Evolutionary conservation across 2,888 invertebrate species (phyloP).

Genomic region (Lithophane ornitopus): DNA sequence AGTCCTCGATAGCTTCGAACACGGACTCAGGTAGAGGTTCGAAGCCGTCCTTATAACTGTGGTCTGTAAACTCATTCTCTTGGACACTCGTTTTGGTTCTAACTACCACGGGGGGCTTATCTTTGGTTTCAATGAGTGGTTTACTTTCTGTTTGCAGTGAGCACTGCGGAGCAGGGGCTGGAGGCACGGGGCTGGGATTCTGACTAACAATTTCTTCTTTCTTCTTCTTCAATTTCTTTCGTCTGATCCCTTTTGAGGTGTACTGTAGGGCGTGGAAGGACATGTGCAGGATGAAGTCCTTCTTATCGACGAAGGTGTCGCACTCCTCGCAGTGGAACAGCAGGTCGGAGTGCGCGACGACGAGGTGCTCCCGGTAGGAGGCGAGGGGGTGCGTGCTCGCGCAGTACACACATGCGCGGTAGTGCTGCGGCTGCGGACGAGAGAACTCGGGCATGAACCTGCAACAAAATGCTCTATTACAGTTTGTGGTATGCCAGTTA

Average conservation of each 20-base stretch:
- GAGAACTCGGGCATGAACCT: constrained; percentile 64
- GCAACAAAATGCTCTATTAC: constrained; percentile 71
- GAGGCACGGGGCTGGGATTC: neutral
- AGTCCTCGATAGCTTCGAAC: constrained; percentile 80
- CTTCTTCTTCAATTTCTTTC: constrained; percentile 24
- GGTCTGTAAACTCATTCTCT: constrained; percentile 76
- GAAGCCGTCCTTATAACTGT: constrained; percentile 76
- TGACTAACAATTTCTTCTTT: constrained; percentile 6
- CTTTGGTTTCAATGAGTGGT: neutral
- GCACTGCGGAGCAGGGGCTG: neutral
- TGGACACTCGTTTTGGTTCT: constrained; percentile 14
- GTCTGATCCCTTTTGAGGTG: constrained; percentile 36
- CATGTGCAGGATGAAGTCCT: constrained; percentile 82
- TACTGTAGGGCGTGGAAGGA: constrained; percentile 77
- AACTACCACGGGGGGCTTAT: neutral
- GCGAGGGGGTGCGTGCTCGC: constrained; percentile 42
- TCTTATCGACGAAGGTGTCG: constrained; percentile 77
- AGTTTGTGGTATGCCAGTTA: neutral
- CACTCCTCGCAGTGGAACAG: constrained; percentile 86
- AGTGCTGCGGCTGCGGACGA: neutral
- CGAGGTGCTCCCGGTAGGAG: constrained; percentile 74
- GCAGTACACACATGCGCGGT: constrained; percentile 73
- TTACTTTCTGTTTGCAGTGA: neutral
- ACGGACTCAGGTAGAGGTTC: constrained; percentile 78
- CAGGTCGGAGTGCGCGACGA: constrained; percentile 74